Conservation (phyloP, 1,140 invertebrate genomes). For the Archivesica marissinica region DNA sequence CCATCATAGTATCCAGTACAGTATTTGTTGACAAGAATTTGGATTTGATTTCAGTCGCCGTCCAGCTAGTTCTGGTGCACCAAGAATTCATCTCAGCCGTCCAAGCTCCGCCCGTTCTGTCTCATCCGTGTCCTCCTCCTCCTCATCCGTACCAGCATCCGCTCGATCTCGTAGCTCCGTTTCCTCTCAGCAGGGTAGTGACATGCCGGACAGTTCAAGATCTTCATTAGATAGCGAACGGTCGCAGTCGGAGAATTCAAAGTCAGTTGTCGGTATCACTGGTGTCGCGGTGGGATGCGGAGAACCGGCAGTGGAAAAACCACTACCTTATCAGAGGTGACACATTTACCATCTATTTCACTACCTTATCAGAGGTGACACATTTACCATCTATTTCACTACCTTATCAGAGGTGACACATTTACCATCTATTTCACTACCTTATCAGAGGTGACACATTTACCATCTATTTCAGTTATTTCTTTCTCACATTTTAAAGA, state of each 20-base stretch:
- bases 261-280: conserved; percentile 41
- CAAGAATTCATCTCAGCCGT: conserved; percentile 17
- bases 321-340: conserved; percentile 19
- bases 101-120: conserved; percentile 48
- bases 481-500: too few relatives aligned
- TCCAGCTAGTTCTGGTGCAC: conserved; percentile 31
- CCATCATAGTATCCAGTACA: too few relatives aligned
- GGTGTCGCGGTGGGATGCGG: conserved; percentile 35
- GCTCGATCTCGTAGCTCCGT: conserved; percentile 29
- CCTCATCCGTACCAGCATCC: conserved; percentile 27
- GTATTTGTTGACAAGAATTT: too few relatives aligned
- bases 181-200: conserved; percentile 19
- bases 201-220: conserved; percentile 46
- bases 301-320: conserved; percentile 12
- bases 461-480: too few relatives aligned
- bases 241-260: conserved; percentile 34
- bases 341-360: too few relatives aligned
- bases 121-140: conserved; percentile 27
- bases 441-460: too few relatives aligned
- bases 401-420: too few relatives aligned
- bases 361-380: too few relatives aligned
- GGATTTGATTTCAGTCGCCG: conserved; percentile 44
- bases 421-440: too few relatives aligned
- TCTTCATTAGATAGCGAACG: conserved; percentile 54
- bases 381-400: too few relatives aligned